Conservation (phyloP, 2,113 vertebrate species). For the Anas platyrhynchos region DNA sequence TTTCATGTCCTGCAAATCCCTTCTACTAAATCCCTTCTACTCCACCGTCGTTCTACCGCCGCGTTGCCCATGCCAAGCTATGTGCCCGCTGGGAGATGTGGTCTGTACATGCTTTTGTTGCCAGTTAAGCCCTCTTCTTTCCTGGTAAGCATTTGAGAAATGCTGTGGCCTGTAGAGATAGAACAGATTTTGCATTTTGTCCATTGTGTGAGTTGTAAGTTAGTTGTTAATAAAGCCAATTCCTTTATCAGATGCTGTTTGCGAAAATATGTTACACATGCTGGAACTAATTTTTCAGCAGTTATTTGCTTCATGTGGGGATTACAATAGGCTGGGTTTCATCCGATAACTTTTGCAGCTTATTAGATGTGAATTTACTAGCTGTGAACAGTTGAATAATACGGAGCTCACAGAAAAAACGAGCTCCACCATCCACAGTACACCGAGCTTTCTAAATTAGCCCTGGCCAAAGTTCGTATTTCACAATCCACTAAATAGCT, state of each 20-base stretch:
- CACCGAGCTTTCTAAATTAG: constrained; percentile 16
- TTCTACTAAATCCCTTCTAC: background rate
- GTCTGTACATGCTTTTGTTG: background rate
- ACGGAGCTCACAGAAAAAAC: constrained; percentile 36
- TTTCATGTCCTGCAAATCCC: background rate
- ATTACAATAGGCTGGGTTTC: constrained; percentile 15
- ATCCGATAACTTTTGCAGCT: constrained; percentile 53
- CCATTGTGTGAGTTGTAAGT: background rate
- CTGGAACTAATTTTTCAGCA: constrained; percentile 43
- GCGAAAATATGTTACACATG: constrained; percentile 16
- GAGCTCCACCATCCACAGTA: constrained; percentile 12
- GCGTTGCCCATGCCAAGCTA: background rate
- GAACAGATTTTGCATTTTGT: constrained; percentile 20
- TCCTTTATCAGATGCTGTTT: constrained; percentile 35
- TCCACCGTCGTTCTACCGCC: background rate
- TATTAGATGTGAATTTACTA: constrained; percentile 71
- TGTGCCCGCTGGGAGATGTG: background rate
- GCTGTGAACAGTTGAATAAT: constrained; percentile 56
- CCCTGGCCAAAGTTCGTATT: constrained; percentile 54
- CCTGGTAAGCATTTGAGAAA: background rate
- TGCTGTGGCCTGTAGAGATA: background rate
- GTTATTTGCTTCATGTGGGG: constrained; percentile 24
- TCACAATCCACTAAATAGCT: constrained; percentile 55
- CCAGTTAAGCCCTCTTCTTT: background rate
- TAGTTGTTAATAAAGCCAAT: constrained; percentile 21